phyloP scores from a whole-genome alignment of 2,797 vertebrate genomes.

The Oryzias dopingdopingensis region DNA sequence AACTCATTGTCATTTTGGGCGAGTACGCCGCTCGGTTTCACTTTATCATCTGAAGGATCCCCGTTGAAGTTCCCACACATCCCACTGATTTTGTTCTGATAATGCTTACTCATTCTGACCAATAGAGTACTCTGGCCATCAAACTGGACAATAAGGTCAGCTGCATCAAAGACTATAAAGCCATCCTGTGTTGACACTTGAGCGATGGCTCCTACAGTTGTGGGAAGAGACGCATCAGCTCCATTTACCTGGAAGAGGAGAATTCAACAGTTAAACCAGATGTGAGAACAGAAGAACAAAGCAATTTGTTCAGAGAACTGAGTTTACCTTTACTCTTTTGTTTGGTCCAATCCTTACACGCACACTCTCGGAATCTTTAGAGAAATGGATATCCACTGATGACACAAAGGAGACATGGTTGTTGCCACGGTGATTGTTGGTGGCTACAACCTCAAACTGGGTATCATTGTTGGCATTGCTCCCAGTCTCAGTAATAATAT shows the following conservation, averaged over 20 bases:
- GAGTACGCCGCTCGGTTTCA: constrained; percentile 40
- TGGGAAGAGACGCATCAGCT: constrained; percentile 28
- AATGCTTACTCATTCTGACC: constrained; percentile 36
- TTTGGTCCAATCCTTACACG: constrained; percentile 58
- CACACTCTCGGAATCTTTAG: constrained; percentile 6
- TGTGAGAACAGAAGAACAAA: not conserved
- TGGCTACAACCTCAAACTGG: constrained; percentile 57
- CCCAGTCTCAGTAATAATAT: constrained; percentile 65
- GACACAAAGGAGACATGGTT: constrained; percentile 68
- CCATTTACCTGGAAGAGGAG: constrained; percentile 56
- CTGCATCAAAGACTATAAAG: constrained; percentile 27
- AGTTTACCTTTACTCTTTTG: constrained; percentile 50
- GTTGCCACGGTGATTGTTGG: constrained; percentile 67
- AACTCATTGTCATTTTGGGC: constrained; percentile 58
- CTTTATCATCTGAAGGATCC: constrained; percentile 60
- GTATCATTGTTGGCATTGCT: constrained; percentile 14
- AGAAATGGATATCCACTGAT: constrained; percentile 63
- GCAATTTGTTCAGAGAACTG: not conserved
- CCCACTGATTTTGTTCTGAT: constrained; percentile 42
- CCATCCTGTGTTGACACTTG: constrained; percentile 25
- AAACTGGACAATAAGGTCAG: constrained; percentile 41
- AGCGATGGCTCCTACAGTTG: constrained; percentile 26
- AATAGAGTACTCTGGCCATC: constrained; percentile 50
- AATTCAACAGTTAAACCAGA: not conserved
- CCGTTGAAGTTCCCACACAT: constrained; percentile 71